phyloP scores from a whole-genome alignment of 2,888 invertebrate species.

The Chironomus riparius region DNA sequence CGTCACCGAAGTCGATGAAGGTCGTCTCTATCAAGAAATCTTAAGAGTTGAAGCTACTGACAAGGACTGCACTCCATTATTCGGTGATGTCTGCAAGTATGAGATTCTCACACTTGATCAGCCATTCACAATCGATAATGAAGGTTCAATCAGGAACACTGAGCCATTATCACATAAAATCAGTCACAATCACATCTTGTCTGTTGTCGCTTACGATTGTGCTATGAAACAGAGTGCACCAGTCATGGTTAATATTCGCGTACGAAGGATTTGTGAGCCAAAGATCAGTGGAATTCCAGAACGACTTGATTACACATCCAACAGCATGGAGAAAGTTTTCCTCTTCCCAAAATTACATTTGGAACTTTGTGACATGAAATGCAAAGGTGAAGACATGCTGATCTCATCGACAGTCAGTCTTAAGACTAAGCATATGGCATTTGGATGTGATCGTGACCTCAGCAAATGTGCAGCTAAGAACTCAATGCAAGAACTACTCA shows the following conservation, averaged over 20 bases:
- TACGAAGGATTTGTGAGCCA: constrained; percentile 68
- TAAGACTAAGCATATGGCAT: constrained; percentile 70
- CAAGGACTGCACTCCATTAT: constrained; percentile 87
- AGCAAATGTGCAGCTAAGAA: constrained; percentile 36
- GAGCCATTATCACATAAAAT: constrained; percentile 86
- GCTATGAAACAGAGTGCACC: constrained; percentile 91
- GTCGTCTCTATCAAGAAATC: constrained; percentile 80
- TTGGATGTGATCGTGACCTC: constrained; percentile 86
- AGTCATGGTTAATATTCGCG: constrained; percentile 93
- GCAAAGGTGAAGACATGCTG: constrained; percentile 38
- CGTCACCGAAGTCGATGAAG: constrained; percentile 83
- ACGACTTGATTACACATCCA: constrained; percentile 40
- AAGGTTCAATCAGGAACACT: constrained; percentile 90
- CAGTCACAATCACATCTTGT: constrained; percentile 91
- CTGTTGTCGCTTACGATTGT: constrained; percentile 95
- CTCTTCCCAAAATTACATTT: constrained; percentile 41
- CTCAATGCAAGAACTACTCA: constrained; percentile 36
- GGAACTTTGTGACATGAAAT: constrained; percentile 43
- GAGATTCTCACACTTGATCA: constrained; percentile 87
- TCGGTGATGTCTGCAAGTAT: constrained; percentile 94
- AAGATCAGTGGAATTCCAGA: constrained; percentile 62
- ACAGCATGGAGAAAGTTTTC: constrained; percentile 38
- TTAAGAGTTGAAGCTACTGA: constrained; percentile 87
- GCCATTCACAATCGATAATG: constrained; percentile 84
- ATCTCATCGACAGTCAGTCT: constrained; percentile 39